phyloP scores from a whole-genome alignment of 2,797 vertebrate genomes.

The Sebastes vulpes region DNA sequence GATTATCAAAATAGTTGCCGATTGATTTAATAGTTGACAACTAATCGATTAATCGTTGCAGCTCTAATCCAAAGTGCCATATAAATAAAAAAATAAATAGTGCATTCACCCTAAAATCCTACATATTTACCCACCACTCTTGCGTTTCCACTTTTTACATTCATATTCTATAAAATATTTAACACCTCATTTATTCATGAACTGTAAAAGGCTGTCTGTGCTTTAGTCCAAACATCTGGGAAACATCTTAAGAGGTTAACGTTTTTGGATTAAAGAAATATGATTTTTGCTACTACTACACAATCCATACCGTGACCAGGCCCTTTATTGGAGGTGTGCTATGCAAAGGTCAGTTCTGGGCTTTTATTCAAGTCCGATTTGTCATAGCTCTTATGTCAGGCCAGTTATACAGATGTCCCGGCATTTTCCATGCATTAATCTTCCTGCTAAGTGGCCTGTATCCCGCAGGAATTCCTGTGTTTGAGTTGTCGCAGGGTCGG shows the following conservation, averaged over 20 bases:
- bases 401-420: slow-evolving; percentile 43
- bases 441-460: slow-evolving; percentile 73
- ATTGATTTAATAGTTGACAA: not conserved
- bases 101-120: not conserved
- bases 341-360: slow-evolving; percentile 41
- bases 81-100: not conserved
- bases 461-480: slow-evolving; percentile 84
- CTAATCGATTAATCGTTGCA: not conserved
- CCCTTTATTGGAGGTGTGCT: slow-evolving; percentile 13
- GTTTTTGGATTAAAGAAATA: slow-evolving; percentile 16
- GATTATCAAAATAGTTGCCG: not conserved
- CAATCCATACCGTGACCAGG: not conserved
- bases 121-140: not conserved
- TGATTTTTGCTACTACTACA: not conserved
- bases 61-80: not conserved
- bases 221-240: not conserved
- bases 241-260: slow-evolving; percentile 6
- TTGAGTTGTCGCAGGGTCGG: slow-evolving; percentile 61
- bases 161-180: slow-evolving; percentile 41
- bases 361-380: slow-evolving; percentile 48
- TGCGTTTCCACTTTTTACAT: slow-evolving; percentile 4
- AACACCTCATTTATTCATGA: slow-evolving; percentile 62
- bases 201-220: slow-evolving; percentile 10
- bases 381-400: slow-evolving; percentile 43
- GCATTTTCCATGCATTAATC: slow-evolving; percentile 77